These are phyloP conservation scores for Pangasius krempfi DNA, from an alignment of 2,797 vertebrate species.

Conservation along the genomic window DNA sequence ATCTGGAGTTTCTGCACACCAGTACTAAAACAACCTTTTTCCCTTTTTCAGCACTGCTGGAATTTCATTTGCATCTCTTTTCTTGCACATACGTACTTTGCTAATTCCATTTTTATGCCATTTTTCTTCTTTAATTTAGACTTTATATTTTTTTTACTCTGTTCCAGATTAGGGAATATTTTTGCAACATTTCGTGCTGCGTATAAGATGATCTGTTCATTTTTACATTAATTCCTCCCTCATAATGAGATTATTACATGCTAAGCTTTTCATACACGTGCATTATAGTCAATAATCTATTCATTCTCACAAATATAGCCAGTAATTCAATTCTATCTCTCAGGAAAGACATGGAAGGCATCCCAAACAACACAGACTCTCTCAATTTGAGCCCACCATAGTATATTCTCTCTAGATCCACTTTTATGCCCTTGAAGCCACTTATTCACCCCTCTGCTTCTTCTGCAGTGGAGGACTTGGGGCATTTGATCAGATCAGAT, in stretches of 20 bases:
- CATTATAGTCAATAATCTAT: background rate
- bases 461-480: slow-evolving; percentile 39
- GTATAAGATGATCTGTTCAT: background rate
- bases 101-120: background rate
- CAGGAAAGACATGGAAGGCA: background rate
- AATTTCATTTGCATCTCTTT: background rate
- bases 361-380: background rate
- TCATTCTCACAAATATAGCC: background rate
- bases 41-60: background rate
- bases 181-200: background rate
- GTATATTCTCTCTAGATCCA: slow-evolving; percentile 9
- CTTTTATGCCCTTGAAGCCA: slow-evolving; percentile 25
- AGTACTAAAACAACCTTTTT: slow-evolving; percentile 23
- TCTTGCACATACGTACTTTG: slow-evolving; percentile 25
- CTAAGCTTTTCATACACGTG: background rate
- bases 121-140: background rate
- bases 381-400: slow-evolving; percentile 23
- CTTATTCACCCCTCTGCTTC: background rate
- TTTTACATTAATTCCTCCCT: background rate
- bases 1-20: slow-evolving; percentile 78
- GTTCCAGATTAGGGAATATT: background rate
- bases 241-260: background rate
- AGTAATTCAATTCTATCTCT: background rate
- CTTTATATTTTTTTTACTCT: background rate
- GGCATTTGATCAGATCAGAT: slow-evolving; percentile 50